These are phyloP conservation scores for Exephanes ischioxanthus DNA, from an alignment of 2,888 invertebrate genomes.

Conservation along the genomic window DNA sequence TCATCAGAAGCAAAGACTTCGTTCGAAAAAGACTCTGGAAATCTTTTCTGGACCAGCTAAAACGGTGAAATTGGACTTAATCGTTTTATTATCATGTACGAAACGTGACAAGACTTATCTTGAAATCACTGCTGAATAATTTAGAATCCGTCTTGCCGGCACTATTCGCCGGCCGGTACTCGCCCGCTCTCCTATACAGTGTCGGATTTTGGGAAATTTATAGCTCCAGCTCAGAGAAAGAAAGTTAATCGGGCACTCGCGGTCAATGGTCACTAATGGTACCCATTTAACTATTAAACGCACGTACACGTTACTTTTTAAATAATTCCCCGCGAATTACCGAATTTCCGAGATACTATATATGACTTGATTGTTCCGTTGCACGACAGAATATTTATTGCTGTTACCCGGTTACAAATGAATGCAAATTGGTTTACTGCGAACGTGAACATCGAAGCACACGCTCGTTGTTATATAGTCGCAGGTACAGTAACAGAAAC, in stretches of 20 bases:
- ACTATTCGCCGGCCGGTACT: neutral
- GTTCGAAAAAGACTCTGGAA: too few species aligned
- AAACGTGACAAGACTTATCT: neutral
- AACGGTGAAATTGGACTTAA: neutral
- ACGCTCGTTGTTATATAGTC: constrained; percentile 6
- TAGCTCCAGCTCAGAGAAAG: neutral
- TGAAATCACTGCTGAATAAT: neutral
- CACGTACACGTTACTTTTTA: constrained; percentile 41
- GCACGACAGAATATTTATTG: constrained; percentile 74
- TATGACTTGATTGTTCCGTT: constrained; percentile 64
- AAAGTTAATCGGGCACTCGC: constrained; percentile 6
- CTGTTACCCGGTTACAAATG: constrained; percentile 68
- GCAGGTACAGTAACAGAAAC: constrained; percentile 45
- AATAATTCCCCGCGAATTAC: constrained; percentile 50
- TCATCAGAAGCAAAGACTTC: too few species aligned
- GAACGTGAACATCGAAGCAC: constrained; percentile 21
- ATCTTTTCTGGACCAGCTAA: too few species aligned
- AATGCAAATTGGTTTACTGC: constrained; percentile 68
- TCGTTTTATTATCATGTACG: neutral
- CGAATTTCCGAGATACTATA: constrained; percentile 18
- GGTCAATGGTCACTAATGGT: constrained; percentile 4
- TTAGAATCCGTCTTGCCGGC: neutral
- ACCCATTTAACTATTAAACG: constrained; percentile 4
- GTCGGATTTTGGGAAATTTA: constrained; percentile 17
- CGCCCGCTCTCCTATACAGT: neutral